Base-by-base conservation (phyloP, 2,113 vertebrate genomes). In the Thinocorus orbignyianus region DNA sequence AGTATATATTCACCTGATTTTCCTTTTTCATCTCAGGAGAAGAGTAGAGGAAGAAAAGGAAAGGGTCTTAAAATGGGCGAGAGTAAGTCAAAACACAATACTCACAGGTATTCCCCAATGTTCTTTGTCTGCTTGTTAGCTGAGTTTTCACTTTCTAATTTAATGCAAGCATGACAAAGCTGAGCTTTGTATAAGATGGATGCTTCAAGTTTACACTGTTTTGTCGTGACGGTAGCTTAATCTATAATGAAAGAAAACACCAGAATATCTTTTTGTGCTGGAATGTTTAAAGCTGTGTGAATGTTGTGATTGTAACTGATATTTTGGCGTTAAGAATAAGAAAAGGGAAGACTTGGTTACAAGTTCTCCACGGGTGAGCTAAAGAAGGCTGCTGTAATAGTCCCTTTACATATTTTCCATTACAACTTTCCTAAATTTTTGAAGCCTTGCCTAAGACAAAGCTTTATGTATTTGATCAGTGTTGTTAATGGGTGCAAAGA, bases 201-300 rank as follows among this genome's bases (percentile, higher is more conserved):
- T 79, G 66, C 71, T 95, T n/a, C 60, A 96, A 90, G 48, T 90
- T 84, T 84, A 48, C 7, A 28, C 31, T 55, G 17, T 58, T 93
- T 51, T 71, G 24, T 51, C 62, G 48, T 58, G n/a, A 87, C 82
- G 61, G 65, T 41, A 82, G 93, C 87, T 87, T 93, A 70, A 90
- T 87, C 58, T 95, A 22, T 58, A 94, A 52, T 46, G 52, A 57
- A 89, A 94, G 28, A 77, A 94, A 95, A 62, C 61, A 93, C 54
- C 23, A 80, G 54, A 91, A 92, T 49, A 65, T 19, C 24, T 9
- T 92, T 46, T 86, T 83, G 54, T 89, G 73, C 26, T 64, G 87
- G 88, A 80, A 37, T 46, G 33, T 55, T 92, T 87, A 81, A 91
- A 95, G 72, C 83, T 86, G n/a, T 61, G 51, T 79, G 88, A 95